Evolutionary conservation across 2,113 vertebrate species (phyloP).

Genomic region (Trogon melanurus): DNA sequence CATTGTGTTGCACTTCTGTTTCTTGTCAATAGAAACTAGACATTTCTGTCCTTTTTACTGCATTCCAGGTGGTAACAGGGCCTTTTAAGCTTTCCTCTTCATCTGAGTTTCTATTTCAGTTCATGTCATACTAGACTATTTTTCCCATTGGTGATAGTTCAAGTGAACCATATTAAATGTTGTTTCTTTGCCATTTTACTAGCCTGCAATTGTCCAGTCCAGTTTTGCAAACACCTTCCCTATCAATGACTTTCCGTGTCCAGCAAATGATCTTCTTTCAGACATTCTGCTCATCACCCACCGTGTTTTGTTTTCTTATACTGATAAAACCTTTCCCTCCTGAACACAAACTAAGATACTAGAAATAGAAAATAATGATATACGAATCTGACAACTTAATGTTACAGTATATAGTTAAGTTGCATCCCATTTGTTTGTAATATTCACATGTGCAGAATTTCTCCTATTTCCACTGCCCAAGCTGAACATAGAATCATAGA

Average conservation of each 20-base stretch:
- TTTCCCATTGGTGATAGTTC: background rate
- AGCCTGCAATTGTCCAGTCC: background rate
- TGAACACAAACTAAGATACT: background rate
- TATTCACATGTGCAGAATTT: background rate
- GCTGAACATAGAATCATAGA: background rate
- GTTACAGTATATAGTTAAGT: background rate
- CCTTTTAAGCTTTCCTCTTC: constrained; percentile 29
- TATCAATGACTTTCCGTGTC: constrained; percentile 13
- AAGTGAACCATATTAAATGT: background rate
- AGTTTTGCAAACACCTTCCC: background rate
- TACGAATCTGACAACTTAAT: background rate
- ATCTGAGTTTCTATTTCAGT: constrained; percentile 27
- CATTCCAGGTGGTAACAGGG: background rate
- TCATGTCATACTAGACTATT: background rate
- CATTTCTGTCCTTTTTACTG: background rate
- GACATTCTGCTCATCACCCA: background rate
- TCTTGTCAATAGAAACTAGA: background rate
- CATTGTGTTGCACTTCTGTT: constrained; percentile 2
- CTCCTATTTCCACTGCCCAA: background rate
- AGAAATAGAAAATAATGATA: background rate
- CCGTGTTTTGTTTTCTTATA: background rate
- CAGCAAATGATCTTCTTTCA: constrained; percentile 2
- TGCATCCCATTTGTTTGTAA: background rate
- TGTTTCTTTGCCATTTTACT: constrained; percentile 43
- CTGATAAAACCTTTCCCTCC: background rate